Evolutionary conservation across 2,797 vertebrate genomes (phyloP).

Genomic region (Glyptemys insculpta): DNA sequence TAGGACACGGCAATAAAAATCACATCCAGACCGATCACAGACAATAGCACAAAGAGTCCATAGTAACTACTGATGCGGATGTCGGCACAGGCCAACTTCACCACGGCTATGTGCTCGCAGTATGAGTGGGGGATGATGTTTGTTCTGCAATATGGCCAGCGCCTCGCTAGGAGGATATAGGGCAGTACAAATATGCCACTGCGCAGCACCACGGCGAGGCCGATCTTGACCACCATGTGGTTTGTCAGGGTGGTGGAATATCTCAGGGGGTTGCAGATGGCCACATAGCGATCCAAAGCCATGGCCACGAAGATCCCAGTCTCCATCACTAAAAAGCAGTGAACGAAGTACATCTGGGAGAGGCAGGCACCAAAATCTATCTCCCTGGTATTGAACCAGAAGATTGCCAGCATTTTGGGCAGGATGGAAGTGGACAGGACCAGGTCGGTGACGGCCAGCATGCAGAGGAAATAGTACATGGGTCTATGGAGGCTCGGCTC

Average conservation of each 20-base stretch:
- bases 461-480: not conserved
- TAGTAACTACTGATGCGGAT: not conserved
- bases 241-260: not conserved
- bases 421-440: not conserved
- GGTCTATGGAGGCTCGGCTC: not conserved
- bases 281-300: not conserved
- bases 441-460: not conserved
- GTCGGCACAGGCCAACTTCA: not conserved
- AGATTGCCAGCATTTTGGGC: not conserved
- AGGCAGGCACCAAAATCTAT: no score
- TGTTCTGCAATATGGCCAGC: not conserved
- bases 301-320: not conserved
- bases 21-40: not conserved
- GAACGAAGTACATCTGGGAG: no score
- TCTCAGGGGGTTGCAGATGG: not conserved
- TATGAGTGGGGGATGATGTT: not conserved
- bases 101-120: not conserved
- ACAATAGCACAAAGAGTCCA: not conserved
- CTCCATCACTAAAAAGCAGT: no score
- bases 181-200: not conserved
- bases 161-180: not conserved
- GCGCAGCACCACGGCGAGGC: not conserved
- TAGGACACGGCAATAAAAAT: not conserved
- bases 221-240: fast-evolving
- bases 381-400: not conserved